These are phyloP conservation scores for Sarcophaga caerulescens DNA, from an alignment of 2,888 invertebrate species.

Conservation along the genomic window DNA sequence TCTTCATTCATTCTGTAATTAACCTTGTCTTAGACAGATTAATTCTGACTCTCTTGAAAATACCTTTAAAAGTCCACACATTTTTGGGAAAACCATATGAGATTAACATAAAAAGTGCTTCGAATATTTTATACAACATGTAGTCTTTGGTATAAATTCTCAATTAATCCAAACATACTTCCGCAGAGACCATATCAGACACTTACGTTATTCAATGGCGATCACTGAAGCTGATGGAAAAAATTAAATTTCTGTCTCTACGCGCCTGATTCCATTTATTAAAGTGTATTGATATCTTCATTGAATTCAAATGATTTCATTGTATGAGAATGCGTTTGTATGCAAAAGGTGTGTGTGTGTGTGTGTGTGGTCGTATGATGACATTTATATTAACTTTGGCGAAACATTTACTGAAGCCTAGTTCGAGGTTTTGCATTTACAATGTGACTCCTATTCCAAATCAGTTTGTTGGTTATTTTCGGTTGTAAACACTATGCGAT, in stretches of 20 bases:
- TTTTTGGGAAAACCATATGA: too few relatives aligned
- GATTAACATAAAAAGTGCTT: too few relatives aligned
- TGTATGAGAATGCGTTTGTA: constrained; percentile 5
- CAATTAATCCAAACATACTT: too few relatives aligned
- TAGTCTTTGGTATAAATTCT: too few relatives aligned
- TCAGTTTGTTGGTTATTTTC: constrained; percentile 34
- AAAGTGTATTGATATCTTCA: neutral
- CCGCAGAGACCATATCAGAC: too few relatives aligned
- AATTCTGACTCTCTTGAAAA: too few relatives aligned
- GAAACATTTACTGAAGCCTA: constrained; percentile 65
- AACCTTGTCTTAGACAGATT: too few relatives aligned
- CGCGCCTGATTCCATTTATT: neutral
- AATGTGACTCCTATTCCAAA: constrained; percentile 50
- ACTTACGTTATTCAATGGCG: too few relatives aligned
- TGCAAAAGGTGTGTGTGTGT: neutral
- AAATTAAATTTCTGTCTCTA: neutral
- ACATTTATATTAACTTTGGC: constrained; percentile 62
- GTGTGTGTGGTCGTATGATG: constrained; percentile 18
- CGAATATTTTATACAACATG: too few relatives aligned
- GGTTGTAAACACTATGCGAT: constrained; percentile 29
- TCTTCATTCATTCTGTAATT: too few relatives aligned
- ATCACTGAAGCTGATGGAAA: neutral
- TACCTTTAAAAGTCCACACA: too few relatives aligned
- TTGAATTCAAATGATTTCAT: neutral
- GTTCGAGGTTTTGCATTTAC: constrained; percentile 64